Evolutionary conservation across 2,888 invertebrate genomes (phyloP).

Genomic region (Ochlodes sylvanus): DNA sequence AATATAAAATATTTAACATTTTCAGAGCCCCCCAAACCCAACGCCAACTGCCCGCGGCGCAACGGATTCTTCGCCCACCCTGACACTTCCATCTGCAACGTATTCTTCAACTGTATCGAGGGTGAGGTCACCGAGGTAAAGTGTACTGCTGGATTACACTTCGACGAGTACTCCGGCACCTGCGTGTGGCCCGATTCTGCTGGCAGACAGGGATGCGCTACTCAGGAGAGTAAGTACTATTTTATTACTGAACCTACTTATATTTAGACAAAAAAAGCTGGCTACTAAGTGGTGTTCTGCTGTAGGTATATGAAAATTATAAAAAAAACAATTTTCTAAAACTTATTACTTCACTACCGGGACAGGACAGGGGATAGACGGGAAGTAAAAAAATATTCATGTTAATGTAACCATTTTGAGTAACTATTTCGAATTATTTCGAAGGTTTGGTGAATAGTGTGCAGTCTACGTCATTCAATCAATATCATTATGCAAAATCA

Average conservation of each 20-base stretch:
- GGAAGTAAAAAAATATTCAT: too few relatives aligned
- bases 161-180: conserved; percentile 94
- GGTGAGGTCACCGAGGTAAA: conserved; percentile 91
- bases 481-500: background rate
- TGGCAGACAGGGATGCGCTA: conserved; percentile 89
- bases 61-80: conserved; percentile 97
- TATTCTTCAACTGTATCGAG: conserved; percentile 96
- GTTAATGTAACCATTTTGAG: too few relatives aligned
- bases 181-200: conserved; percentile 95
- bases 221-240: conserved; percentile 79
- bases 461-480: background rate
- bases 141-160: conserved; percentile 95
- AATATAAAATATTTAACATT: conserved; percentile 17
- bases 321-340: too few relatives aligned
- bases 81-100: conserved; percentile 91
- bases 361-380: too few relatives aligned
- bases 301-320: too few relatives aligned
- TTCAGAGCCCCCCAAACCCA: conserved; percentile 90
- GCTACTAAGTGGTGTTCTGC: too few relatives aligned
- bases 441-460: too few relatives aligned
- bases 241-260: background rate
- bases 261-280: too few relatives aligned
- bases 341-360: too few relatives aligned
- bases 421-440: too few relatives aligned
- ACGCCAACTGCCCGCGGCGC: conserved; percentile 90